Evolutionary conservation across 2,113 vertebrate genomes (phyloP).

Genomic region (Sorex fumeus): DNA sequence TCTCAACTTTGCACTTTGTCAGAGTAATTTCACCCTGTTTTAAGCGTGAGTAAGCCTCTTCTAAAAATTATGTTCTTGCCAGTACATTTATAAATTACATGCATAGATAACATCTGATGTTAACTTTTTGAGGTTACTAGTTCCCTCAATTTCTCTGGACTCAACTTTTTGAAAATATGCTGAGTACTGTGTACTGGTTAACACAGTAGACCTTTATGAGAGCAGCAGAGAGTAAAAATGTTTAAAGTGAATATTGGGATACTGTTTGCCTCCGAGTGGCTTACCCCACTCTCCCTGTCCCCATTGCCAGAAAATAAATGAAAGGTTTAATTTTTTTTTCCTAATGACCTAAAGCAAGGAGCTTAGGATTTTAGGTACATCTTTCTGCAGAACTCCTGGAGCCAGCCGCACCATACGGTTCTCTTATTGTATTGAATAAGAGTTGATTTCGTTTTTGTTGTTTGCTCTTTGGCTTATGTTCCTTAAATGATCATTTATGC

Average conservation of each 20-base stretch:
- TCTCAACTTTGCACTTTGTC: slow-evolving; percentile 71
- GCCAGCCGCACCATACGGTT: slow-evolving; percentile 11
- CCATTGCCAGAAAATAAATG: background rate
- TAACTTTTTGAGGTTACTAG: slow-evolving; percentile 52
- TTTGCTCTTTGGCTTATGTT: slow-evolving; percentile 59
- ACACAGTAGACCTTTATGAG: slow-evolving; percentile 38
- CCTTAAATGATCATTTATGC: slow-evolving; percentile 57
- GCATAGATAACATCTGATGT: slow-evolving; percentile 45
- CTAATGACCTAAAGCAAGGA: slow-evolving; percentile 9
- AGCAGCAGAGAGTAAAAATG: slow-evolving; percentile 41
- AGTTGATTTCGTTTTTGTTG: slow-evolving; percentile 54
- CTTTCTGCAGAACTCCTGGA: slow-evolving; percentile 40
- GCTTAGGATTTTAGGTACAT: slow-evolving; percentile 8
- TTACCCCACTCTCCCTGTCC: background rate
- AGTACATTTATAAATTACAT: background rate
- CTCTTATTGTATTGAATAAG: background rate
- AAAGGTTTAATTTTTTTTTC: background rate
- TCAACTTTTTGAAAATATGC: slow-evolving; percentile 59
- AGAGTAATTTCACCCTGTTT: slow-evolving; percentile 67
- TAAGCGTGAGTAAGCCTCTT: slow-evolving; percentile 71
- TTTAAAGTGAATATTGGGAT: slow-evolving; percentile 42
- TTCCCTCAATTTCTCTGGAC: background rate
- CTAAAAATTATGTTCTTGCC: slow-evolving; percentile 69
- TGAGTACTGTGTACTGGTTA: slow-evolving; percentile 50
- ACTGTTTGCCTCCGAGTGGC: slow-evolving; percentile 64